Percentiles rank a stretch among this genome's conserved stretches.
phyloP scores from a whole-genome alignment of 1,140 invertebrate species.

The Vanessa atalanta region DNA sequence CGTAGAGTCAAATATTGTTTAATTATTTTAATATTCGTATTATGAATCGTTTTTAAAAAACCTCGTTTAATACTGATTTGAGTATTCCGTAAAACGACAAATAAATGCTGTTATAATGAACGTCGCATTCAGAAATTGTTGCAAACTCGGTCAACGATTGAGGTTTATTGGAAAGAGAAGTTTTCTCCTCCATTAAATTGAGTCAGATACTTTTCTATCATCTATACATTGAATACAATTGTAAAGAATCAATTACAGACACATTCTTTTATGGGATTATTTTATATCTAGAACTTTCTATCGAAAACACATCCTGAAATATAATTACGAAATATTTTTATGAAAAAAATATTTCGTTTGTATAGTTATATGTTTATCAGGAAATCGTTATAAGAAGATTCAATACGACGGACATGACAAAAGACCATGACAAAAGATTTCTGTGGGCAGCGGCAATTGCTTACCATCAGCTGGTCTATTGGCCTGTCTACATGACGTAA shows the following conservation, averaged over 20 bases:
- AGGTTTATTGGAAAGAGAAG: neutral
- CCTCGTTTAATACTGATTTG: neutral
- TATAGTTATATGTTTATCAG: too few species aligned
- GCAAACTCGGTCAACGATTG: slow-evolving; percentile 3
- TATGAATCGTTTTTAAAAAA: slow-evolving; percentile 7
- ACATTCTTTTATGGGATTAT: neutral
- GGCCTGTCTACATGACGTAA: too few species aligned
- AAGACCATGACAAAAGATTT: too few species aligned
- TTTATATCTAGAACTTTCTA: too few species aligned
- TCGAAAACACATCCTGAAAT: too few species aligned
- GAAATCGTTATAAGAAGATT: too few species aligned
- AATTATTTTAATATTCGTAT: neutral
- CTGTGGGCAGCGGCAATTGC: too few species aligned
- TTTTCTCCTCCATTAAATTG: neutral
- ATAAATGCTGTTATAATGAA: neutral
- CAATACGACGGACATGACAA: too few species aligned
- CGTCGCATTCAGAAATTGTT: slow-evolving; percentile 10
- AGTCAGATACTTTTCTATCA: neutral
- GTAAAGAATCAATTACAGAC: neutral
- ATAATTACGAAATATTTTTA: too few species aligned
- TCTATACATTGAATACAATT: neutral
- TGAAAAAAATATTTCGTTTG: too few species aligned
- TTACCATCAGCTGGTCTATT: too few species aligned
- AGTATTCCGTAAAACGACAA: slow-evolving; percentile 12
- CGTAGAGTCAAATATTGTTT: slow-evolving; percentile 26